These are phyloP conservation scores for Drosophila melanosoma DNA, from an alignment of 2,888 invertebrate genomes.

Conservation along the genomic window DNA sequence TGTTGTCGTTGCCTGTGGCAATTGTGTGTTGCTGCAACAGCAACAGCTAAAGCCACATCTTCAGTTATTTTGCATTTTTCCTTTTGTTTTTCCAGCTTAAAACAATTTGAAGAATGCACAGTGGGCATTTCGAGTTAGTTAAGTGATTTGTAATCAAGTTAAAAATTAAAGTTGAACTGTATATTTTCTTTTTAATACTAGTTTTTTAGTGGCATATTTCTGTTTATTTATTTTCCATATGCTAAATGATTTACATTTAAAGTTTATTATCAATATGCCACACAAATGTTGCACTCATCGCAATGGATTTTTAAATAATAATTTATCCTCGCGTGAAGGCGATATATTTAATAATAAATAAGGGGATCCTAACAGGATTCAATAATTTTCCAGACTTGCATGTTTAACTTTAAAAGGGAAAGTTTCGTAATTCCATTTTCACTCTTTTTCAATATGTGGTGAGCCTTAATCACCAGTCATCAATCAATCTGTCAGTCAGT, in stretches of 20 bases:
- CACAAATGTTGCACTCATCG: no score
- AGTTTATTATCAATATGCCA: no score
- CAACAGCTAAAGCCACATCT: constrained; percentile 1
- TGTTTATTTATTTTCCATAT: no score
- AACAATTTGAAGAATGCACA: constrained; percentile 38
- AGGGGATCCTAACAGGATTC: background rate
- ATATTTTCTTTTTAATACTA: background rate
- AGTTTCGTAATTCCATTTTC: background rate
- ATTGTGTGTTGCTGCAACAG: constrained; percentile 25
- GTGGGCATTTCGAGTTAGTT: constrained; percentile 16
- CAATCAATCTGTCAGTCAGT: background rate
- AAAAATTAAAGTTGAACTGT: background rate
- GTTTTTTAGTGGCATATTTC: background rate
- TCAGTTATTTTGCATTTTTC: constrained; percentile 63
- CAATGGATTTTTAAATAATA: background rate
- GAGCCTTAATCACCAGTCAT: background rate
- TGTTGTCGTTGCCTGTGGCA: constrained; percentile 14
- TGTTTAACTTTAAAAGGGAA: background rate
- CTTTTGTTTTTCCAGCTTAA: constrained; percentile 19
- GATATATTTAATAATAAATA: background rate
- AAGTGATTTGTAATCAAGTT: background rate
- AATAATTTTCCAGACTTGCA: background rate
- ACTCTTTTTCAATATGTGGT: background rate
- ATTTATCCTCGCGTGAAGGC: background rate
- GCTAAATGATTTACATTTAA: no score